A percentile compares a stretch with the other conserved stretches of the same genome.
Evolutionary conservation across 2,113 vertebrate genomes (phyloP).

Genomic region (Eublepharis macularius): DNA sequence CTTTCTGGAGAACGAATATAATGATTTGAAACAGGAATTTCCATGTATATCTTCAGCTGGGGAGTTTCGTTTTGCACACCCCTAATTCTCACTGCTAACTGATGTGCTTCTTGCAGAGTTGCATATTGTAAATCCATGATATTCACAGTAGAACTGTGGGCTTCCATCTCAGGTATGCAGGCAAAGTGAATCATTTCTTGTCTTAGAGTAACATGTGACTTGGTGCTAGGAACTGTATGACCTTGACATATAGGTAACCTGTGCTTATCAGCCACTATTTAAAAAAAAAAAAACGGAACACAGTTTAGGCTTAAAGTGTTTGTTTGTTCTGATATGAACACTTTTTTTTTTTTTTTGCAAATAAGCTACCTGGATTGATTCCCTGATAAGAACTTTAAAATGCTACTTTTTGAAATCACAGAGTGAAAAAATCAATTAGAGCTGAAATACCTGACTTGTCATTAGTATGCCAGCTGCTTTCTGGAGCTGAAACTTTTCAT

Average conservation of each 20-base stretch:
- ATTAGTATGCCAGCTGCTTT: constrained; percentile 28
- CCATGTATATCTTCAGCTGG: no score
- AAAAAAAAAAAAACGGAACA: not conserved
- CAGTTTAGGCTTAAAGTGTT: not conserved
- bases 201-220: not conserved
- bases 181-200: no score
- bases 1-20: no score
- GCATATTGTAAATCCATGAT: no score
- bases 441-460: not conserved
- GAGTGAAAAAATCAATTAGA: constrained; percentile 32
- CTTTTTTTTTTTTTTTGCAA: not conserved
- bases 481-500: constrained; percentile 35
- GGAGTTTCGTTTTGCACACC: no score
- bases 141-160: no score
- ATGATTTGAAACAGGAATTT: no score
- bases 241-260: not conserved
- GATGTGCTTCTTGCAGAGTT: no score
- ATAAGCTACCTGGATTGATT: not conserved
- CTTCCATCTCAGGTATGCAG: no score
- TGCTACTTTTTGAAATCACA: constrained; percentile 3
- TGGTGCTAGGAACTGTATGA: not conserved
- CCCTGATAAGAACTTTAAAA: not conserved
- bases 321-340: not conserved
- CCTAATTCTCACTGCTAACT: no score
- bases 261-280: constrained; percentile 5